Evolutionary conservation across 1,140 invertebrate genomes (phyloP).

Genomic region (Eciton burchellii): DNA sequence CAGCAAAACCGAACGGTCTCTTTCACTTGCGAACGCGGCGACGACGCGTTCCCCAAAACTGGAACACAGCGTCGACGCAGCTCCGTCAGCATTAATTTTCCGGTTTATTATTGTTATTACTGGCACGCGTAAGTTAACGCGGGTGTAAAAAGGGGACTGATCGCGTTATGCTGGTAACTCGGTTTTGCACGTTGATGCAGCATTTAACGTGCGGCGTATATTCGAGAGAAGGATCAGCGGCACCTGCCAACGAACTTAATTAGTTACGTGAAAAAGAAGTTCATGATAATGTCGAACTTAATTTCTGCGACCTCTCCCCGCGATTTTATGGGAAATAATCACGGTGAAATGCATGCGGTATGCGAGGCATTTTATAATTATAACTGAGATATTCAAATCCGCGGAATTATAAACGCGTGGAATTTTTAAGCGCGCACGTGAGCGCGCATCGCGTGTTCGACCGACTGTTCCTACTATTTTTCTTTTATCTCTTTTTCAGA

Average conservation of each 20-base stretch:
- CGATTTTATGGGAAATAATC: slow-evolving; percentile 28
- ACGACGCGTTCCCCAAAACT: slow-evolving; percentile 9
- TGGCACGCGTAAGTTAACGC: background rate
- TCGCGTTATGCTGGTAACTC: background rate
- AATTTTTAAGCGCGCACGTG: slow-evolving; percentile 34
- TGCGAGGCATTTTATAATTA: slow-evolving; percentile 34
- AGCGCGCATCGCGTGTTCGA: slow-evolving; percentile 10
- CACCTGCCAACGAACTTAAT: background rate
- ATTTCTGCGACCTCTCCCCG: slow-evolving; percentile 9
- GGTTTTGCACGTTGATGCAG: background rate
- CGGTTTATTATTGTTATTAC: background rate
- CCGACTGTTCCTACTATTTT: slow-evolving; percentile 25
- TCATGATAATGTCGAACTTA: background rate
- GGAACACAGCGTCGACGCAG: background rate
- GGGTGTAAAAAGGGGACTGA: background rate
- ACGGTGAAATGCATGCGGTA: background rate
- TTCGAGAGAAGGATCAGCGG: background rate
- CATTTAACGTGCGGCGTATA: background rate
- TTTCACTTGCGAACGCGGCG: slow-evolving; percentile 60
- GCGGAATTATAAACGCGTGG: slow-evolving; percentile 19
- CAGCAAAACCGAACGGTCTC: background rate
- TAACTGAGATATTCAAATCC: slow-evolving; percentile 43
- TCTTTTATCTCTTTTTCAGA: background rate
- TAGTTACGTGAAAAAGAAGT: background rate
- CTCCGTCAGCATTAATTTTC: background rate